A percentile compares a stretch with the other conserved stretches of the same genome.
phyloP scores from a whole-genome alignment of 2,113 vertebrate genomes.

The Anser cygnoides region DNA sequence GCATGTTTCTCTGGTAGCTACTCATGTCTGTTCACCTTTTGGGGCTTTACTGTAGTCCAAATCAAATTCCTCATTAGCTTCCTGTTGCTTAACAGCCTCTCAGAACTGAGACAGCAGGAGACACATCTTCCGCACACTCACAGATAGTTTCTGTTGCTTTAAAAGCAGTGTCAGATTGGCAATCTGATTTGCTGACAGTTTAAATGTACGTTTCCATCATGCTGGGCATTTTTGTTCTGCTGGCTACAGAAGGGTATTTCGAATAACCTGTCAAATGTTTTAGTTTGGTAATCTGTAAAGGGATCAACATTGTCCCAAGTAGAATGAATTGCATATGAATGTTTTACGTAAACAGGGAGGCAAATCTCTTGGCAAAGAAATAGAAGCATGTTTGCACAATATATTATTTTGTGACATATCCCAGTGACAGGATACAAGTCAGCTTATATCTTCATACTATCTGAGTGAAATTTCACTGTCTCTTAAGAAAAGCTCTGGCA shows the following conservation, averaged over 20 bases:
- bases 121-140: not conserved
- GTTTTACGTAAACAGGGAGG: not conserved
- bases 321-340: not conserved
- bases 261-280: not conserved
- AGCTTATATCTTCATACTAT: not conserved
- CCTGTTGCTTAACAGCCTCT: not conserved
- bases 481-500: not conserved
- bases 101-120: not conserved
- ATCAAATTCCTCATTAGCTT: not conserved
- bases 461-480: not conserved
- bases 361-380: not conserved
- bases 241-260: not conserved
- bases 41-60: not conserved
- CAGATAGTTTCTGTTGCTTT: not conserved
- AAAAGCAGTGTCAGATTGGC: not conserved
- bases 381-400: not conserved
- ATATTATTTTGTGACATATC: not conserved
- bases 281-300: not conserved
- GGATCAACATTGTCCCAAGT: not conserved
- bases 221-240: not conserved
- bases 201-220: constrained; percentile 22
- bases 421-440: not conserved
- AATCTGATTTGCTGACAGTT: constrained; percentile 25
- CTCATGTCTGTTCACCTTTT: not conserved
- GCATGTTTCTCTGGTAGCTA: rapidly evolving